Evolutionary conservation across 2,888 invertebrate species (phyloP).

Genomic region (Laothoe populi): DNA sequence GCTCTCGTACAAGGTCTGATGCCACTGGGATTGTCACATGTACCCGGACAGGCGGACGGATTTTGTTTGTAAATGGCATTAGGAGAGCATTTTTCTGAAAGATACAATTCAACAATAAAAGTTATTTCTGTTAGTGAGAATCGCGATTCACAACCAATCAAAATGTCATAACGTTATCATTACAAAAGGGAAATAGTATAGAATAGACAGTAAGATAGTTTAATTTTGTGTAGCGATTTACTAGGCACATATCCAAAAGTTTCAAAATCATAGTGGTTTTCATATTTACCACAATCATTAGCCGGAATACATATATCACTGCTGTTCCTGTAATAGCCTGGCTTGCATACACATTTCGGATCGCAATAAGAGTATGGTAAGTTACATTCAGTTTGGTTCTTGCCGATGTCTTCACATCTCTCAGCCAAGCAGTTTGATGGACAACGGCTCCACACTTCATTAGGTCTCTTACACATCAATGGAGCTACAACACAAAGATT

Average conservation of each 20-base stretch:
- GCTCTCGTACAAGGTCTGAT: constrained; percentile 30
- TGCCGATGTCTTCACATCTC: constrained; percentile 42
- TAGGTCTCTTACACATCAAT: constrained; percentile 33
- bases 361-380: constrained; percentile 30
- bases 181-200: too few relatives aligned
- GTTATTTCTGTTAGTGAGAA: too few relatives aligned
- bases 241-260: too few relatives aligned
- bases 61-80: constrained; percentile 43
- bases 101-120: not conserved
- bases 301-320: constrained; percentile 42
- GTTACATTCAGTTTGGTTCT: constrained; percentile 22
- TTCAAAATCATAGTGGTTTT: too few relatives aligned
- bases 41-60: constrained; percentile 43
- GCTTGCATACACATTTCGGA: constrained; percentile 48
- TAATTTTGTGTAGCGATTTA: too few relatives aligned
- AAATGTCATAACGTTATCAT: too few relatives aligned
- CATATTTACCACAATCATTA: constrained; percentile 33
- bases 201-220: too few relatives aligned
- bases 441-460: constrained; percentile 51
- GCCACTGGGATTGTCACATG: constrained; percentile 46
- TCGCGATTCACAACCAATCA: too few relatives aligned
- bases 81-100: constrained; percentile 29
- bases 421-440: constrained; percentile 48
- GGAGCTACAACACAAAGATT: not conserved
- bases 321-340: constrained; percentile 42